A percentile compares a stretch with the other conserved stretches of the same genome.
These are phyloP conservation scores for Onychomys torridus DNA, from an alignment of 2,797 vertebrate species.

Conservation along the genomic window DNA sequence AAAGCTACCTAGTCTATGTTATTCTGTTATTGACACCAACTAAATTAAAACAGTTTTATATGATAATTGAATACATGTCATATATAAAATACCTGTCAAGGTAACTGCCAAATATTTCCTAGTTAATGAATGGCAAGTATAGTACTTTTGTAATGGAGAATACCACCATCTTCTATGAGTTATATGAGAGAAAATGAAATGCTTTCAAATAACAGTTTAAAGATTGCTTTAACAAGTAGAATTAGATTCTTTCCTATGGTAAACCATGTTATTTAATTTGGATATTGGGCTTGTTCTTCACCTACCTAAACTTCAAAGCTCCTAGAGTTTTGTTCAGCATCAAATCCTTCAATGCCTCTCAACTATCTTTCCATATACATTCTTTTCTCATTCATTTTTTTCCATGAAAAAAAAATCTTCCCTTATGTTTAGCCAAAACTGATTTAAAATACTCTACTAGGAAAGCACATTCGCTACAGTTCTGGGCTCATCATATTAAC, in stretches of 20 bases:
- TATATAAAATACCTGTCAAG: not conserved
- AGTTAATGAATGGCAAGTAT: not conserved
- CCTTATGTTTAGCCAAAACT: not conserved
- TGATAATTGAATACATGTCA: not conserved
- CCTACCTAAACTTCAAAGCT: not conserved
- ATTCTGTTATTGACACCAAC: not conserved
- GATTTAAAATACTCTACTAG: not conserved
- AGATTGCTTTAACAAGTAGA: not conserved
- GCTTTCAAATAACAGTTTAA: not conserved
- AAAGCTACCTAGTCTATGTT: not conserved
- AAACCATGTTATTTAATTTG: not conserved
- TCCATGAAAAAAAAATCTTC: not conserved
- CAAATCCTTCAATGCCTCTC: not conserved
- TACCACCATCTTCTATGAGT: not conserved
- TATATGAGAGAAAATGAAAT: not conserved
- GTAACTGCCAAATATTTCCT: not conserved
- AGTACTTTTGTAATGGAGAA: not conserved
- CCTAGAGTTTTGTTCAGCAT: not conserved
- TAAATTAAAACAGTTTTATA: not conserved
- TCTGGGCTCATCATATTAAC: too few species aligned
- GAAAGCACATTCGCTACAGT: not conserved
- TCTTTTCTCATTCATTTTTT: too few species aligned
- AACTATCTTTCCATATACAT: not conserved
- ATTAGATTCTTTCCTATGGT: not conserved
- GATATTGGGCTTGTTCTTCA: not conserved